These are phyloP conservation scores for Acrocephalus kingi DNA, from an alignment of 2,113 vertebrate genomes.

Conservation along the genomic window DNA sequence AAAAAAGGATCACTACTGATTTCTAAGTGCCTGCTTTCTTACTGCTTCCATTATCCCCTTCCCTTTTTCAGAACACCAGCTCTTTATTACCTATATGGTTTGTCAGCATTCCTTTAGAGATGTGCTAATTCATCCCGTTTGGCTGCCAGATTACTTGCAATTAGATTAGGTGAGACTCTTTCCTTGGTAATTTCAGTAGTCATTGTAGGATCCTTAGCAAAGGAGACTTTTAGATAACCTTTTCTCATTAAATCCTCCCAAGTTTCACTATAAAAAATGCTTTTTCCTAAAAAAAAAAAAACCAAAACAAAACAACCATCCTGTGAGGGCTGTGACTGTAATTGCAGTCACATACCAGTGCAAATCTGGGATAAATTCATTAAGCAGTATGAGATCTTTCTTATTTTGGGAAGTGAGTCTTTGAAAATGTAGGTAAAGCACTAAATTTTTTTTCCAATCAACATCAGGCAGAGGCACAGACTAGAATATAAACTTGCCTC, in stretches of 20 bases:
- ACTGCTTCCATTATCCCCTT: background rate
- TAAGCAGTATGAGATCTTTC: background rate
- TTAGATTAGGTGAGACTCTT: slow-evolving; percentile 4
- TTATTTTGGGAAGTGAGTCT: background rate
- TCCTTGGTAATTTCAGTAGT: background rate
- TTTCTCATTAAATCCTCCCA: background rate
- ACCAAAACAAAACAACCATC: background rate
- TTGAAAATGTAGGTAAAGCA: background rate
- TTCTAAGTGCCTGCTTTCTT: background rate
- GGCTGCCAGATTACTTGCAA: background rate
- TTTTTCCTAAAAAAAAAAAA: background rate
- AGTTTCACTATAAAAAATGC: background rate
- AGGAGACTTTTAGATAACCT: background rate
- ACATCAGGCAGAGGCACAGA: background rate
- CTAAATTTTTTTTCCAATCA: background rate
- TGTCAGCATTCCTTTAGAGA: slow-evolving; percentile 17
- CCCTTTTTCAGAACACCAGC: background rate
- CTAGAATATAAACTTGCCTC: background rate
- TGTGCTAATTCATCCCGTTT: slow-evolving; percentile 19
- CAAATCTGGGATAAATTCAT: background rate
- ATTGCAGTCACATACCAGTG: background rate
- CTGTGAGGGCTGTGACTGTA: background rate
- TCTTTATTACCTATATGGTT: background rate
- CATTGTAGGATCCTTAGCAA: background rate
- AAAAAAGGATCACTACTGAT: background rate